A percentile compares a stretch with the other conserved stretches of the same genome.
phyloP scores from a whole-genome alignment of 2,113 vertebrate species.

The Syrrhaptes paradoxus region DNA sequence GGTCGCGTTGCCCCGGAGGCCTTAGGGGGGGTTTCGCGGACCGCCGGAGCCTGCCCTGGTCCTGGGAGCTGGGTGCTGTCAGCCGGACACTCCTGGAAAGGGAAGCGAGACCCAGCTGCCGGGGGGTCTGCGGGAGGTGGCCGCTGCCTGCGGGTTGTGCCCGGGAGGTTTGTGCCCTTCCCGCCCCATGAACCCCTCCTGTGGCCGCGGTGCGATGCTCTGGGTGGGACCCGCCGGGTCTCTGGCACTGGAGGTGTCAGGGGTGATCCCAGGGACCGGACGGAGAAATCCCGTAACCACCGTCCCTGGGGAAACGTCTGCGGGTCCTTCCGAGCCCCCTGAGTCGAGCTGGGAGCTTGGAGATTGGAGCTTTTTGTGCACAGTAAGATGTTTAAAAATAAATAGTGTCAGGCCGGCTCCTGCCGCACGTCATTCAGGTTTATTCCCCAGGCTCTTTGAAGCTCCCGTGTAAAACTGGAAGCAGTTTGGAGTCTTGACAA shows the following conservation, averaged over 20 bases:
- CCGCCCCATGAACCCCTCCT: too few species aligned
- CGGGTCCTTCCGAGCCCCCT: neutral
- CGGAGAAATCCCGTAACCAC: neutral
- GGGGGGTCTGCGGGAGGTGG: neutral
- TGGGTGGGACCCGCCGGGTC: fast-evolving
- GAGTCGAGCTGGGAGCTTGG: neutral
- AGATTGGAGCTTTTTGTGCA: neutral
- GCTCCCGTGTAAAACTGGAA: neutral
- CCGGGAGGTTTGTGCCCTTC: neutral
- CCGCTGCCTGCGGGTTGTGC: neutral
- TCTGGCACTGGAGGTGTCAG: neutral
- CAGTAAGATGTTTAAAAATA: slow-evolving; percentile 12
- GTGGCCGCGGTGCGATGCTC: fast-evolving
- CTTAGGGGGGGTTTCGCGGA: neutral
- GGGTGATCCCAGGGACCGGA: neutral
- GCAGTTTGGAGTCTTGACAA: neutral
- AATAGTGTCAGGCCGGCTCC: neutral
- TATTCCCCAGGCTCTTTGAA: neutral
- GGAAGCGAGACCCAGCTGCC: neutral
- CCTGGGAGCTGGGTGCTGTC: fast-evolving
- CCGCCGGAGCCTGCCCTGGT: neutral
- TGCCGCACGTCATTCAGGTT: neutral
- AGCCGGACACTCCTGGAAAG: neutral
- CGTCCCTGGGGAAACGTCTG: neutral
- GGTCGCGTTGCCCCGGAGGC: neutral